A percentile compares a stretch with the other conserved stretches of the same genome.
phyloP scores from a whole-genome alignment of 2,113 vertebrate species.

The Galemys pyrenaicus region DNA sequence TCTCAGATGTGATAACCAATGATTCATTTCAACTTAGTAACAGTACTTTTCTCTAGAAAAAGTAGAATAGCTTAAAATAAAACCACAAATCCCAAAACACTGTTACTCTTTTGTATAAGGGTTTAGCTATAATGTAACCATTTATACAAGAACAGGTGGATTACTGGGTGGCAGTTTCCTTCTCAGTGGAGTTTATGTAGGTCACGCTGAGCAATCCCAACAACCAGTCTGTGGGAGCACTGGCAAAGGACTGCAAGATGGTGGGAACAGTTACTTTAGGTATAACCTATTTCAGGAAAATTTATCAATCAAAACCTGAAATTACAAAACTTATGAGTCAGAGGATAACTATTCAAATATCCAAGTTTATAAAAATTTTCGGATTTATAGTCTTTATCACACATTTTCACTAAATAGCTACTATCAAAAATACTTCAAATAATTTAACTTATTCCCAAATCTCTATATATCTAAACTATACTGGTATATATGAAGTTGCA shows the following conservation, averaged over 20 bases:
- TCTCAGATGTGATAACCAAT: conserved; percentile 2
- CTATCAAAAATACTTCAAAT: conserved; percentile 15
- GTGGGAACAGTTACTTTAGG: not conserved
- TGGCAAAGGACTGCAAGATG: not conserved
- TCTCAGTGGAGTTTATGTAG: not conserved
- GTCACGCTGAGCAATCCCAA: not conserved
- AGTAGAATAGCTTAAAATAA: not conserved
- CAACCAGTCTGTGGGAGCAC: not conserved
- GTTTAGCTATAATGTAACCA: not conserved
- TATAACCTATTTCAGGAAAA: conserved; percentile 23
- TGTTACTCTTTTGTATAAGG: not conserved
- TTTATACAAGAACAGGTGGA: not conserved
- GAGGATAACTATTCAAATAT: not conserved
- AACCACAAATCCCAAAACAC: not conserved
- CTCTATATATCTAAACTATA: not conserved
- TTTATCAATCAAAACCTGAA: not conserved
- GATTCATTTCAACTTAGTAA: not conserved
- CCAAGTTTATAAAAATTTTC: not conserved
- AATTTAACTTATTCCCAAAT: not conserved
- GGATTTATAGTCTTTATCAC: not conserved
- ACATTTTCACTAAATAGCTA: conserved; percentile 35
- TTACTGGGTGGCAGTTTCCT: accelerated
- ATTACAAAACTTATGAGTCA: conserved; percentile 25
- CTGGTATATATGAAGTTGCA: not conserved
- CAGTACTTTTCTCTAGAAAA: not conserved